Evolutionary conservation across 2,888 invertebrate species (phyloP).

Genomic region (Thereva nobilitata): DNA sequence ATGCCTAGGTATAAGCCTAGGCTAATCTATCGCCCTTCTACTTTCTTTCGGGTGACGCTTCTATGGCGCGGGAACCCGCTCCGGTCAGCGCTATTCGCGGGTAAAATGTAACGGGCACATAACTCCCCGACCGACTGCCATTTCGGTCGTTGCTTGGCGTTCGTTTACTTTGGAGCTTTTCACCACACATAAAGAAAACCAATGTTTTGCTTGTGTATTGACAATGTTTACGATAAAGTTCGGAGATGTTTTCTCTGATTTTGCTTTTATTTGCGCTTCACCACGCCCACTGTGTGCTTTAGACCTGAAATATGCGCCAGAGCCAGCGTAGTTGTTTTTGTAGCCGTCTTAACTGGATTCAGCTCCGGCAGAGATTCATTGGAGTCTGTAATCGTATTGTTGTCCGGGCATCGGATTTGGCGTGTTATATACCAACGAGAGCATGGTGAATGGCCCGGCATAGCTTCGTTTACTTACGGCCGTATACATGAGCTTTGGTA

Average conservation of each 20-base stretch:
- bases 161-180: conserved; percentile 3
- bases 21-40: too few species aligned
- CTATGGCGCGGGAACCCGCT: too few species aligned
- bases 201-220: conserved; percentile 30
- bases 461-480: conserved; percentile 2
- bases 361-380: not conserved
- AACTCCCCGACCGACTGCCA: too few species aligned
- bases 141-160: not conserved
- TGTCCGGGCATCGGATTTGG: not conserved
- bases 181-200: conserved; percentile 17
- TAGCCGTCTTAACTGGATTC: conserved; percentile 1
- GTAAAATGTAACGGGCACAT: too few species aligned
- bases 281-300: conserved; percentile 32
- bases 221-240: conserved; percentile 30
- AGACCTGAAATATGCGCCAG: not conserved
- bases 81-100: too few species aligned
- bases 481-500: conserved; percentile 24
- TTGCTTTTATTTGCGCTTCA: conserved; percentile 8
- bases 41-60: too few species aligned
- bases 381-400: not conserved
- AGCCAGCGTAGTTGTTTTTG: not conserved
- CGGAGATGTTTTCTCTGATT: not conserved
- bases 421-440: not conserved
- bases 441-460: not conserved
- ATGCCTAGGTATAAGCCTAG: too few species aligned